Evolutionary conservation across 2,797 vertebrate genomes (phyloP).

Genomic region (Macropodus opercularis): DNA sequence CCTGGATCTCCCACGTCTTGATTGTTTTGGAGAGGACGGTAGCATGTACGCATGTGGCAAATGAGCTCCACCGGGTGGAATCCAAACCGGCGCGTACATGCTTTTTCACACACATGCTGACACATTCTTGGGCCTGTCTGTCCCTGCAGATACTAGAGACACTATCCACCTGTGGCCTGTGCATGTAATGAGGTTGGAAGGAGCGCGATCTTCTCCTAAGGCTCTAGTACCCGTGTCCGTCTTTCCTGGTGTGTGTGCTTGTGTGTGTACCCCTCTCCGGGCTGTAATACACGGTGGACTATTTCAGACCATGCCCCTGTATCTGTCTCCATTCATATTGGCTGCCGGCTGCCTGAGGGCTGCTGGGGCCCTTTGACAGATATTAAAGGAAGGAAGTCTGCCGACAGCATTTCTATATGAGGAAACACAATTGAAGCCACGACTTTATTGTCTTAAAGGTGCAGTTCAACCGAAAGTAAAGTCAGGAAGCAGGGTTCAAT

Average conservation of each 20-base stretch:
- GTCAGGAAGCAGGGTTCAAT: conserved; percentile 23
- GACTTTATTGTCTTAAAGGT: conserved; percentile 75
- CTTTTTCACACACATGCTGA: conserved; percentile 6
- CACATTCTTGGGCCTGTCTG: conserved; percentile 17
- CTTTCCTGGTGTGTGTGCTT: conserved; percentile 30
- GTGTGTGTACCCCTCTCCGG: conserved; percentile 43
- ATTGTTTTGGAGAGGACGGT: background rate
- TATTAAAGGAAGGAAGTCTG: conserved; percentile 71
- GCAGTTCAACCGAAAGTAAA: conserved; percentile 57
- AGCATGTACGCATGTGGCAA: conserved; percentile 2
- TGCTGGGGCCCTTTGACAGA: conserved; percentile 66
- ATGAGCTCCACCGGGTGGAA: conserved; percentile 5
- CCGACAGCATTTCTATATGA: conserved; percentile 64
- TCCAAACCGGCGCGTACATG: background rate
- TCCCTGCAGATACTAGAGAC: conserved; percentile 44
- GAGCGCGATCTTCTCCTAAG: conserved; percentile 46
- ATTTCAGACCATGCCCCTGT: conserved; percentile 71
- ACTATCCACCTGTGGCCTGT: conserved; percentile 64
- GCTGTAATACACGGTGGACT: conserved; percentile 70
- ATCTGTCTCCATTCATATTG: conserved; percentile 77
- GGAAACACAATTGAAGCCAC: conserved; percentile 66
- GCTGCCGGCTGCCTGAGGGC: conserved; percentile 61
- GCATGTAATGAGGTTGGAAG: conserved; percentile 66
- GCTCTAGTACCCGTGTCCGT: conserved; percentile 55
- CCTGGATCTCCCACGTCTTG: conserved; percentile 5